A percentile compares a stretch with the other conserved stretches of the same genome.
Conservation (phyloP, 2,888 invertebrate genomes). For the Athalia cordata region DNA sequence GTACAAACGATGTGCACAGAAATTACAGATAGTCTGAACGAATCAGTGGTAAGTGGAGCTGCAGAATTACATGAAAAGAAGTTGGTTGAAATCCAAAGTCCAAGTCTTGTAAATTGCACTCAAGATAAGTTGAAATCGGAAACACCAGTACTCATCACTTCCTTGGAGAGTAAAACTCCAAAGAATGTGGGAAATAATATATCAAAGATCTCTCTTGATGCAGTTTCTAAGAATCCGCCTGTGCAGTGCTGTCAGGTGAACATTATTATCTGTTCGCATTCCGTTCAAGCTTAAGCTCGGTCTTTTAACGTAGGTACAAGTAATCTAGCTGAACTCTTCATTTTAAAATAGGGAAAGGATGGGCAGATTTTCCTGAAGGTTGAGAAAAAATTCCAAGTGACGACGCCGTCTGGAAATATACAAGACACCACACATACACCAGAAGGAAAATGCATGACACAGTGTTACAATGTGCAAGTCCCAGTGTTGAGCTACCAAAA, state of each 20-base stretch:
- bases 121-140: background rate
- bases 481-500: constrained; percentile 60
- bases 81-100: background rate
- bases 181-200: background rate
- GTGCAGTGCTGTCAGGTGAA: background rate
- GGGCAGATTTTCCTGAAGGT: constrained; percentile 55
- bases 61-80: background rate
- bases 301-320: background rate
- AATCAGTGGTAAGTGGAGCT: background rate
- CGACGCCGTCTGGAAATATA: constrained; percentile 49
- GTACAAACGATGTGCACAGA: constrained; percentile 52
- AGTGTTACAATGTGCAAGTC: constrained; percentile 59
- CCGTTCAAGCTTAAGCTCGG: background rate
- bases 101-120: background rate
- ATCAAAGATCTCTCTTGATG: background rate
- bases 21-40: background rate
- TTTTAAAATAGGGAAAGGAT: constrained; percentile 52
- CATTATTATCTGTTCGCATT: background rate
- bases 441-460: constrained; percentile 51
- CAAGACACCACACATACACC: constrained; percentile 48
- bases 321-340: too few relatives aligned
- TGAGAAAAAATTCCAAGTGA: constrained; percentile 55
- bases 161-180: background rate
- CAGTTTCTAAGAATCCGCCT: background rate
- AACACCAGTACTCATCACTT: background rate